phyloP scores from a whole-genome alignment of 2,888 invertebrate genomes.

The Strigamia maritima region DNA sequence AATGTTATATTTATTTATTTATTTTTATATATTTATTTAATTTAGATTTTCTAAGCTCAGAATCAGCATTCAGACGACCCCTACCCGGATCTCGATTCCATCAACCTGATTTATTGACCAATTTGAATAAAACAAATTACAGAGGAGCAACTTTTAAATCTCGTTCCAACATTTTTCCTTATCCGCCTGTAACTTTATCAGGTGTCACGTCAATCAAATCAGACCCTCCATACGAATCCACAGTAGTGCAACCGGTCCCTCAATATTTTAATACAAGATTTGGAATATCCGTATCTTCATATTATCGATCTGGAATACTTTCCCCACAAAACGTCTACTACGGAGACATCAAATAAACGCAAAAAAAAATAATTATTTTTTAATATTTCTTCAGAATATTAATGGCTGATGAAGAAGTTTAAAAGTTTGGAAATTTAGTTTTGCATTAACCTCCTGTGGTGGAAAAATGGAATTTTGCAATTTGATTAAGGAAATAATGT shows the following conservation, averaged over 20 bases:
- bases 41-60: constrained; percentile 36
- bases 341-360: constrained; percentile 5
- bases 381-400: too few species aligned
- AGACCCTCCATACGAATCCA: not conserved
- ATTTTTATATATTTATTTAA: too few species aligned
- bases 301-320: constrained; percentile 33
- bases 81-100: constrained; percentile 25
- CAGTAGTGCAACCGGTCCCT: constrained; percentile 43
- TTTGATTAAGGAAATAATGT: too few species aligned
- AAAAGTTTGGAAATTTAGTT: not conserved
- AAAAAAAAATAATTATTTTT: too few species aligned
- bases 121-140: not conserved
- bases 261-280: constrained; percentile 41
- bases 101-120: not conserved
- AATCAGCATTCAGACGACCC: constrained; percentile 37
- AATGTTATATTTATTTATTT: not conserved
- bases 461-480: too few species aligned
- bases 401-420: not conserved
- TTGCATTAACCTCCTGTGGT: not conserved
- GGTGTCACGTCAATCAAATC: not conserved
- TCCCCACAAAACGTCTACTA: constrained; percentile 30
- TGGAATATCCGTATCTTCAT: constrained; percentile 26
- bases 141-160: constrained; percentile 35
- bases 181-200: constrained; percentile 17
- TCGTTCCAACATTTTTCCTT: constrained; percentile 29